Conservation (phyloP, 2,888 invertebrate species). For the Tipula vernalis region DNA sequence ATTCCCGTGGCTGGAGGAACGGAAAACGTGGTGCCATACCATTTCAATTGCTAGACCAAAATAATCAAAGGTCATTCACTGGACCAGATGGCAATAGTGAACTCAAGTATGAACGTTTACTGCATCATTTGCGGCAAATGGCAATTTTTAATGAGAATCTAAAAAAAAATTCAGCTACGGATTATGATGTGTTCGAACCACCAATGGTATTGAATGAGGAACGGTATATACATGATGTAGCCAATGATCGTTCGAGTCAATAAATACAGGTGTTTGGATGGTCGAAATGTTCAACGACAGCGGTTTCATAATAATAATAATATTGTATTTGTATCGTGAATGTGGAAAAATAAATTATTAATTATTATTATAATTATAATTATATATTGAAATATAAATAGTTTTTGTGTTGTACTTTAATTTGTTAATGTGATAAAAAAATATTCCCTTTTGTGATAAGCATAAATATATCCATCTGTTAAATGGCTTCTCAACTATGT, state of each 20-base stretch:
- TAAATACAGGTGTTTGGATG: not conserved
- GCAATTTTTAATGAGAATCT: not conserved
- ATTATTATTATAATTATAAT: not conserved
- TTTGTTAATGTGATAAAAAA: not conserved
- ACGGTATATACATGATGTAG: not conserved
- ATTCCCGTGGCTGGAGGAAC: constrained; percentile 66
- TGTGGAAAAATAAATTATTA: not conserved
- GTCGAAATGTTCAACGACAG: not conserved
- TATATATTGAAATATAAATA: not conserved
- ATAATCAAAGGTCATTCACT: not conserved
- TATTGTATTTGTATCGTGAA: not conserved
- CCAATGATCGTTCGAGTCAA: not conserved
- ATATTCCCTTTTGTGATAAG: not conserved
- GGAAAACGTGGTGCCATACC: constrained; percentile 40
- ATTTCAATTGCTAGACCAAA: not conserved
- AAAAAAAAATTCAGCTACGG: not conserved
- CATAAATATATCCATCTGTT: not conserved
- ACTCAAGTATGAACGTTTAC: not conserved
- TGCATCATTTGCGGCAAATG: not conserved
- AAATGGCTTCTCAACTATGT: not conserved
- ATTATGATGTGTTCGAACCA: not conserved
- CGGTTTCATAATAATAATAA: not conserved
- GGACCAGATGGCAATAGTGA: not conserved
- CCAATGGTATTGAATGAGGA: not conserved
- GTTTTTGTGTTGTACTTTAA: not conserved